phyloP scores from a whole-genome alignment of 2,888 invertebrate species.

The Spatulosminthurus flaviceps region DNA sequence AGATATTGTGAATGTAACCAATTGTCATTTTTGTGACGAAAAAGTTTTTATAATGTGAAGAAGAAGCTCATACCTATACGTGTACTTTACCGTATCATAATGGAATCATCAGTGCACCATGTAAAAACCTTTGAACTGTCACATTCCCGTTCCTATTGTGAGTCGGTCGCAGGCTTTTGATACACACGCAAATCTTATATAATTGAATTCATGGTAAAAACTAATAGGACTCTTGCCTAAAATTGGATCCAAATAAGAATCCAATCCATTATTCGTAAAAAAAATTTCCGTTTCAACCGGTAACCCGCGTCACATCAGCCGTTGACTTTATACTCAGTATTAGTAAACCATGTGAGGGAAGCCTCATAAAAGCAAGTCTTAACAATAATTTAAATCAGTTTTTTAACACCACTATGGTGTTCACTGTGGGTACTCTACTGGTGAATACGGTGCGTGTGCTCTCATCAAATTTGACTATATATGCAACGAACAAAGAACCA shows the following conservation, averaged over 20 bases:
- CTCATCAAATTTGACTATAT: too few relatives aligned
- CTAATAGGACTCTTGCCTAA: neutral
- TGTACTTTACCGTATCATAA: conserved; percentile 5
- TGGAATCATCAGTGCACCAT: conserved; percentile 9
- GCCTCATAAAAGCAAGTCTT: too few relatives aligned
- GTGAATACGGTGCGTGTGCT: too few relatives aligned
- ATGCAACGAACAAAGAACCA: too few relatives aligned
- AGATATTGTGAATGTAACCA: neutral
- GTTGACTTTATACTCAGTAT: neutral
- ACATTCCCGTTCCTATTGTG: conserved; percentile 26
- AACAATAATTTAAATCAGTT: too few relatives aligned
- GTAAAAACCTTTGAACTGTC: conserved; percentile 36
- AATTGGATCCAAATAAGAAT: neutral
- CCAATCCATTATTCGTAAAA: neutral
- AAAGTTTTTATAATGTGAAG: neutral
- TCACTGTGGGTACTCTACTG: too few relatives aligned
- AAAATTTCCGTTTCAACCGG: conserved; percentile 14
- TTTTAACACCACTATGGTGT: too few relatives aligned
- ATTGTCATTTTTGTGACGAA: neutral
- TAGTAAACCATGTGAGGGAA: too few relatives aligned
- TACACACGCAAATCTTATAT: neutral
- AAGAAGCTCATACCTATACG: neutral
- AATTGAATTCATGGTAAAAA: neutral
- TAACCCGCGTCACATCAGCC: too few relatives aligned
- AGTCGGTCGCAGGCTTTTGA: neutral